Base-by-base conservation (phyloP, 2,888 invertebrate species). In the Eumacrocentrus americanus region DNA sequence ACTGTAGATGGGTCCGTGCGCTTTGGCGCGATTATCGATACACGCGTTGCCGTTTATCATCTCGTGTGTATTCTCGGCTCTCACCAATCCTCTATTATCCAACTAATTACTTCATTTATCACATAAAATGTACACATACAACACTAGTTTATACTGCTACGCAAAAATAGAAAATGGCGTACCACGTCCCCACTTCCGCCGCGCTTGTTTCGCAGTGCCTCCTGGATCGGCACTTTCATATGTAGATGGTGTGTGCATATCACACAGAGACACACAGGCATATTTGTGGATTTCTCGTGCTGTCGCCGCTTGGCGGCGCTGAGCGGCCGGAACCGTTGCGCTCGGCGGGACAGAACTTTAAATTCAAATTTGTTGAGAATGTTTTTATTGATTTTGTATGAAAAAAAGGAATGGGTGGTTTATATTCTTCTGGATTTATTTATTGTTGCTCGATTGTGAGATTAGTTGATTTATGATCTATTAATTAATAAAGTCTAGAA, bases 111-210 rank as follows among this genome's bases (percentile, higher is more conserved):
- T 73, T 67, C 66, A 71, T 74, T 69, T 74, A 76, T 74, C 73
- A 71, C 75, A 74, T 72, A 72, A 72, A 73, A 74, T 68, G 72
- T 72, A 78, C 72, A 74, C 74, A 76, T 74, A 74, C 73, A 75
- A 75, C 73, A 75, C 74, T 76, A 73, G 67, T 74, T 73, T 74
- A 29, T 29, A 74, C 72, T 76, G 76, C 77, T 77, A 78, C 77
- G 78, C 78, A 79, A 79, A 79, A 79, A 79, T 78, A 78, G 76
- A 78, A 79, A 79, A 78, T 79, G 78, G 79, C 79, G 77, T 70
- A 77, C 73, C 29, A 67, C 63, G 62, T 69, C 67, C 62, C 69
- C 71, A 70, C 70, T 68, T 67, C 63, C 63, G 65, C 68, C 61
- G 64, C 70, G 70, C 68, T 71, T 71, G 69, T 67, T 75, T 73